Conservation (phyloP, 2,113 vertebrate genomes). For the Seriola quinqueradiata region DNA sequence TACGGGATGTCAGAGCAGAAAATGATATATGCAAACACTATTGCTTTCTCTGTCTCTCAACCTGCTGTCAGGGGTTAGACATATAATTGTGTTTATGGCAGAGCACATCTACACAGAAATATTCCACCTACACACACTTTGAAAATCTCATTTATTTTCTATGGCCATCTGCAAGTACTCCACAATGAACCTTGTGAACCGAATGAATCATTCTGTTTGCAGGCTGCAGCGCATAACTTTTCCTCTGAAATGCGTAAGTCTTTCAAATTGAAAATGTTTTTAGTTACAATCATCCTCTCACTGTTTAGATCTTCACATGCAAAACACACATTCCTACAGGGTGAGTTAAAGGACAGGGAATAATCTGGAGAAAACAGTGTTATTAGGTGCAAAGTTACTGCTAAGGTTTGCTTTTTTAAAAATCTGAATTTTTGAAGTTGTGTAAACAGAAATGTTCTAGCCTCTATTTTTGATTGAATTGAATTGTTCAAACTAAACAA, state of each 20-base stretch:
- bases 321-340: background rate
- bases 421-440: background rate
- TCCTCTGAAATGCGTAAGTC: conserved; percentile 54
- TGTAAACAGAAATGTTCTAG: background rate
- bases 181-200: conserved; percentile 76
- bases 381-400: background rate
- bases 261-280: conserved; percentile 64
- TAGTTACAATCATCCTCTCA: conserved; percentile 39
- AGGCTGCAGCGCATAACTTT: conserved; percentile 53
- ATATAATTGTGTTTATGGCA: conserved; percentile 80
- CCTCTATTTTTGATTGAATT: background rate
- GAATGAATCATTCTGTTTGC: conserved; percentile 71
- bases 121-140: conserved; percentile 83
- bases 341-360: conserved; percentile 37
- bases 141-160: conserved; percentile 81
- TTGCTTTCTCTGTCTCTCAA: conserved; percentile 71
- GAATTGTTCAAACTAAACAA: background rate
- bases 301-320: conserved; percentile 16
- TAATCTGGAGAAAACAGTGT: background rate
- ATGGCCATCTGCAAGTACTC: conserved; percentile 76
- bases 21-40: conserved; percentile 63
- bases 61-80: conserved; percentile 75
- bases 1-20: conserved; percentile 21
- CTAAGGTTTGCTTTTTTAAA: background rate
- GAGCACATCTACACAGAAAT: conserved; percentile 69